Conservation (phyloP, 2,888 invertebrate genomes). For the Eurois occulta region DNA sequence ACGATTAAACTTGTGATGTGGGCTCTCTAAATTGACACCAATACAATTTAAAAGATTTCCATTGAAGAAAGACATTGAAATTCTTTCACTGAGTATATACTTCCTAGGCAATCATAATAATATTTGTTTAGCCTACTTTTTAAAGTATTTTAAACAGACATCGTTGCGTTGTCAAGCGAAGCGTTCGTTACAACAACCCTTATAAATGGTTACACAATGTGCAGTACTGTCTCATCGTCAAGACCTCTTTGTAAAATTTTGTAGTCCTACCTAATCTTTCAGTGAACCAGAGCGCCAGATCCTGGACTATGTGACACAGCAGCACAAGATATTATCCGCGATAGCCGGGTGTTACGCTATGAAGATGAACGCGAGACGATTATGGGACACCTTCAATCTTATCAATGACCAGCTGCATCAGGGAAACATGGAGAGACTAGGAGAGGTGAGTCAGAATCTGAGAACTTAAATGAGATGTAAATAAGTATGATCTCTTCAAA, state of each 20-base stretch:
- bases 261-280: constrained; percentile 43
- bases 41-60: background rate
- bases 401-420: constrained; percentile 77
- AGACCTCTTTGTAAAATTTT: background rate
- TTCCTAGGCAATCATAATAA: background rate
- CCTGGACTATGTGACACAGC: constrained; percentile 97
- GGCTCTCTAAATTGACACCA: background rate
- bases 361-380: constrained; percentile 85
- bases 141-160: background rate
- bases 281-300: constrained; percentile 94
- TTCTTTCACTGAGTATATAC: background rate
- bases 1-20: no score
- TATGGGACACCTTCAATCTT: constrained; percentile 81
- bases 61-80: background rate
- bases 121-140: background rate
- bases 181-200: background rate
- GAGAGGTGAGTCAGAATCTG: constrained; percentile 76
- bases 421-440: constrained; percentile 80
- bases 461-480: no score
- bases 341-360: constrained; percentile 95
- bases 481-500: no score
- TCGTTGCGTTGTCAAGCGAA: no score
- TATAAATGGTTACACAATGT: background rate
- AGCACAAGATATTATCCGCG: constrained; percentile 96
- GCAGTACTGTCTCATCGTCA: background rate